phyloP scores from a whole-genome alignment of 2,797 vertebrate genomes.

The Lithobates sylvaticus region DNA sequence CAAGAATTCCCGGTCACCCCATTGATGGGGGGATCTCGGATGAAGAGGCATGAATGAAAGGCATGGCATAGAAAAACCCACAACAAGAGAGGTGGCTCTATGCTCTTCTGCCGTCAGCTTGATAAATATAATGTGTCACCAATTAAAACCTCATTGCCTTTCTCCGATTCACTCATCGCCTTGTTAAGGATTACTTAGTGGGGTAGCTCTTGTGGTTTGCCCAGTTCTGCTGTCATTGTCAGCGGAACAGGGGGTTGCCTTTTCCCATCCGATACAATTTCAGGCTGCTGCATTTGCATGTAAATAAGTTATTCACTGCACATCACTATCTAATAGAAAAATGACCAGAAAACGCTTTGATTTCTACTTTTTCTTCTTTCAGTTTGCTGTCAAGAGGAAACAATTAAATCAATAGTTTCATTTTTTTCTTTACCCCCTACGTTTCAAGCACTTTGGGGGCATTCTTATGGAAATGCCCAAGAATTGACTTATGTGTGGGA shows the following conservation, averaged over 20 bases:
- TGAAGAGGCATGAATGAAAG: conserved; percentile 81
- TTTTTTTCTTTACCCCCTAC: conserved; percentile 71
- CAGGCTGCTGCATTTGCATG: conserved; percentile 86
- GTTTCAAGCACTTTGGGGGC: conserved; percentile 66
- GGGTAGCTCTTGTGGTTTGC: conserved; percentile 80
- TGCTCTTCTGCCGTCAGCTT: conserved; percentile 87
- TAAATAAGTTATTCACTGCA: conserved; percentile 94
- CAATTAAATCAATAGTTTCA: conserved; percentile 91
- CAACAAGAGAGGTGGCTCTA: conserved; percentile 83
- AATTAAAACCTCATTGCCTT: conserved; percentile 96
- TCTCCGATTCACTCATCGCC: conserved; percentile 86
- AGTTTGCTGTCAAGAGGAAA: conserved; percentile 69
- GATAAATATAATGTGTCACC: conserved; percentile 98
- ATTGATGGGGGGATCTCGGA: conserved; percentile 71
- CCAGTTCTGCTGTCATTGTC: conserved; percentile 80
- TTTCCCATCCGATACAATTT: conserved; percentile 87
- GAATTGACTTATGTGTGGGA: conserved; percentile 53
- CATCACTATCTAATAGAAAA: conserved; percentile 87
- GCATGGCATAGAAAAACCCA: conserved; percentile 83
- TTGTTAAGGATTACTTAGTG: conserved; percentile 89
- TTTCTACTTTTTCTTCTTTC: conserved; percentile 82
- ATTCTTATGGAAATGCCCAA: conserved; percentile 86
- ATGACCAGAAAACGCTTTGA: conserved; percentile 91
- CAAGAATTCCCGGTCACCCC: conserved; percentile 81
- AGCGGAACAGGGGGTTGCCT: conserved; percentile 79